Conservation (phyloP, 2,113 vertebrate species). For the Scytalopus superciliaris region DNA sequence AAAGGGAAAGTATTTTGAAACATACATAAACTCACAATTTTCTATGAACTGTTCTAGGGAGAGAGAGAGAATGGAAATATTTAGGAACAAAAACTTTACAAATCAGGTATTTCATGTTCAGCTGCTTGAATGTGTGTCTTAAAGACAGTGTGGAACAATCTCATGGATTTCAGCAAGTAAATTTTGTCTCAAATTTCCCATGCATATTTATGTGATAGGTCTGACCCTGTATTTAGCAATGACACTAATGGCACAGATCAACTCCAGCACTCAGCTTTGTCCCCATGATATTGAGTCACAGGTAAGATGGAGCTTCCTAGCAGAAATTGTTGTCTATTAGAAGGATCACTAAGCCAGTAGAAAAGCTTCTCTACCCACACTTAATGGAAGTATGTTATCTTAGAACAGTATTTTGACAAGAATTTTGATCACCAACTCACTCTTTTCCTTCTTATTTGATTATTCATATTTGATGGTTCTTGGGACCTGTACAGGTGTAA, state of each 20-base stretch:
- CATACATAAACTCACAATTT: not conserved
- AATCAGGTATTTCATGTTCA: not conserved
- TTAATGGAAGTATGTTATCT: not conserved
- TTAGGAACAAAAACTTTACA: not conserved
- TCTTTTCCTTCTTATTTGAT: not conserved
- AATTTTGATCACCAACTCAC: not conserved
- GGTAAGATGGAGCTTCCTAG: not conserved
- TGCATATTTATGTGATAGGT: not conserved
- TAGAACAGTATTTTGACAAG: not conserved
- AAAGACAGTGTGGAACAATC: not conserved
- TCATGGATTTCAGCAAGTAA: not conserved
- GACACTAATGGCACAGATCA: not conserved
- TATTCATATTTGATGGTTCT: not conserved
- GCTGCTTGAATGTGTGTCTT: not conserved
- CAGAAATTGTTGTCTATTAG: not conserved
- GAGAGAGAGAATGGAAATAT: not conserved
- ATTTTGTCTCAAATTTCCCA: not conserved
- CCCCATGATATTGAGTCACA: not conserved
- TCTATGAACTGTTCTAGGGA: not conserved
- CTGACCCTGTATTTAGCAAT: not conserved
- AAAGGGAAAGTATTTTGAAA: not conserved
- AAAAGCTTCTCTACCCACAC: not conserved
- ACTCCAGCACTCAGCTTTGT: not conserved
- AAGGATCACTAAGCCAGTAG: not conserved
- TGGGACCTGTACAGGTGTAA: not conserved